Percentiles rank a stretch among this genome's conserved stretches.
phyloP scores from a whole-genome alignment of 1,140 invertebrate species.

The Drosophila takahashii region DNA sequence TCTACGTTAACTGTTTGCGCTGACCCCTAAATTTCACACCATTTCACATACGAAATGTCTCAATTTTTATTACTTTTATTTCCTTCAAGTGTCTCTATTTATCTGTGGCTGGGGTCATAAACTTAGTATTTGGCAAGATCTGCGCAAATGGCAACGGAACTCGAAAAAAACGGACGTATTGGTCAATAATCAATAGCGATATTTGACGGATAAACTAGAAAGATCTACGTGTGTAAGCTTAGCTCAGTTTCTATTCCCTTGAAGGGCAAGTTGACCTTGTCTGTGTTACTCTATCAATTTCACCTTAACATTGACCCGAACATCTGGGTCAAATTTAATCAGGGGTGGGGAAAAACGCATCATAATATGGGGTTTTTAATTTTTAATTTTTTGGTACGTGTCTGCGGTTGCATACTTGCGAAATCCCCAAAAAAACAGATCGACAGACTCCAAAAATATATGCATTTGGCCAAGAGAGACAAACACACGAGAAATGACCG shows the following conservation, averaged over 20 bases:
- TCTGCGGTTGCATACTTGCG: conserved; percentile 60
- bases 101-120: conserved; percentile 2
- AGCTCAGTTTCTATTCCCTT: not conserved
- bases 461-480: conserved; percentile 60
- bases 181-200: conserved; percentile 27
- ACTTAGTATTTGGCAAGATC: conserved; percentile 17
- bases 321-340: conserved; percentile 57
- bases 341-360: conserved; percentile 45
- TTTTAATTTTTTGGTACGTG: conserved; percentile 53
- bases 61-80: conserved; percentile 16
- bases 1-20: not conserved
- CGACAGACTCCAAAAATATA: conserved; percentile 47
- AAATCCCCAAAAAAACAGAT: conserved; percentile 44
- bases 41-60: conserved; percentile 29
- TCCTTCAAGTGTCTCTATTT: not conserved
- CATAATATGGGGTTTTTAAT: conserved; percentile 1
- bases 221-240: conserved; percentile 16
- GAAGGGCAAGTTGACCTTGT: conserved; percentile 4
- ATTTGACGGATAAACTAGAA: conserved; percentile 34
- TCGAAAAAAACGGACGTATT: not conserved
- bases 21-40: conserved; percentile 33
- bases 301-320: conserved; percentile 77
- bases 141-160: not conserved
- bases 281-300: conserved; percentile 20
- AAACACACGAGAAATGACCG: conserved; percentile 51